Conservation (phyloP, 2,113 vertebrate genomes). For the Saccopteryx leptura region DNA sequence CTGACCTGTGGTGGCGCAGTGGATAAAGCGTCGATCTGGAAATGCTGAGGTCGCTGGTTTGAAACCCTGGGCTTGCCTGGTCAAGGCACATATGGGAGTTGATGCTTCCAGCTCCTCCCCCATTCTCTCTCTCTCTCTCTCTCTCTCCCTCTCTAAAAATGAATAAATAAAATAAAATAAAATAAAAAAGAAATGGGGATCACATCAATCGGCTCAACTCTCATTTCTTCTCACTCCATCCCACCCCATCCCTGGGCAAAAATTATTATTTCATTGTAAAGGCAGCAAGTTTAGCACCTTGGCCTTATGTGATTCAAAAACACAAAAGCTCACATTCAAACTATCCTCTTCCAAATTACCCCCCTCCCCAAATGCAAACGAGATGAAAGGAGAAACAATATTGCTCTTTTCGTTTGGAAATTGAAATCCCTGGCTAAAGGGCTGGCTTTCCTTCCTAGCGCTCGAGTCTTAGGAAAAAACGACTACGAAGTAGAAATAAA, state of each 20-base stretch:
- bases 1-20: too few relatives aligned
- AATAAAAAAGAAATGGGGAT: neutral
- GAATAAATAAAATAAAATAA: too few relatives aligned
- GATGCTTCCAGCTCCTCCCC: too few relatives aligned
- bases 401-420: slow-evolving; percentile 2
- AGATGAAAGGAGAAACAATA: neutral
- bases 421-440: neutral
- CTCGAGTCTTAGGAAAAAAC: neutral
- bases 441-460: neutral
- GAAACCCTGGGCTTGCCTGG: too few relatives aligned
- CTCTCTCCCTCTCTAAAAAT: too few relatives aligned
- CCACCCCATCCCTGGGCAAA: neutral
- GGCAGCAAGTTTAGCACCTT: neutral
- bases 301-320: neutral
- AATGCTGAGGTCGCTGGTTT: too few relatives aligned
- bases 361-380: neutral
- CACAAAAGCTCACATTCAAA: neutral
- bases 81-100: too few relatives aligned
- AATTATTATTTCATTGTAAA: neutral
- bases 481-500: neutral
- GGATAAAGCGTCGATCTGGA: too few relatives aligned
- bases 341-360: neutral
- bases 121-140: too few relatives aligned
- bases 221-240: neutral
- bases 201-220: neutral